Conservation (phyloP, 1,140 invertebrate genomes). For the Orchestia grillus region DNA sequence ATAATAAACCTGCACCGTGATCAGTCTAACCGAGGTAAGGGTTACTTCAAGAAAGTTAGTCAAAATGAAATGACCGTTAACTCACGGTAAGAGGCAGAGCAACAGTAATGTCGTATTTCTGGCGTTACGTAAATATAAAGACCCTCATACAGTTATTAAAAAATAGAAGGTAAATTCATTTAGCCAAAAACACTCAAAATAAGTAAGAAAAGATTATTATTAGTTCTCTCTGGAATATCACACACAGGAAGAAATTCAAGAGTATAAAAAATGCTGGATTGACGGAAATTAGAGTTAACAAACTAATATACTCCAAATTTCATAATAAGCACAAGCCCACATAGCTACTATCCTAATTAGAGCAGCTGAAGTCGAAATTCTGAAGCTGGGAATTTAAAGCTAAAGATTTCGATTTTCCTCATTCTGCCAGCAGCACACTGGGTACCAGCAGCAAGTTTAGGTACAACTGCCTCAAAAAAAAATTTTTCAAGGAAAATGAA, state of each 20-base stretch:
- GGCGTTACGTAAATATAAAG: too few species aligned
- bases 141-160: too few species aligned
- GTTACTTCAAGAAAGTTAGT: background rate
- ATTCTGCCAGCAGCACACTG: background rate
- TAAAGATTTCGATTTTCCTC: background rate
- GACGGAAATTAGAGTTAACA: background rate
- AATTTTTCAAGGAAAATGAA: background rate
- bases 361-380: background rate
- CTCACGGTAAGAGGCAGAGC: background rate
- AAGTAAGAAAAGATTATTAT: background rate
- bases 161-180: background rate
- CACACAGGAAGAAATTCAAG: background rate
- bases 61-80: background rate
- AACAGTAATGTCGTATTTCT: too few species aligned
- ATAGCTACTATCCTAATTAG: background rate
- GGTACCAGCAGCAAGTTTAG: background rate
- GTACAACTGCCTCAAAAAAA: background rate
- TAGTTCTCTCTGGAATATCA: background rate
- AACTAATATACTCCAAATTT: background rate
- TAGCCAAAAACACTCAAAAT: background rate
- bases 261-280: background rate
- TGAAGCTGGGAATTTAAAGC: background rate
- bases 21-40: background rate
- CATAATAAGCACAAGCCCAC: background rate
- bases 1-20: background rate